These are phyloP conservation scores for Pristionchus entomophagus DNA, from an alignment of 2,888 invertebrate species.

Conservation along the genomic window DNA sequence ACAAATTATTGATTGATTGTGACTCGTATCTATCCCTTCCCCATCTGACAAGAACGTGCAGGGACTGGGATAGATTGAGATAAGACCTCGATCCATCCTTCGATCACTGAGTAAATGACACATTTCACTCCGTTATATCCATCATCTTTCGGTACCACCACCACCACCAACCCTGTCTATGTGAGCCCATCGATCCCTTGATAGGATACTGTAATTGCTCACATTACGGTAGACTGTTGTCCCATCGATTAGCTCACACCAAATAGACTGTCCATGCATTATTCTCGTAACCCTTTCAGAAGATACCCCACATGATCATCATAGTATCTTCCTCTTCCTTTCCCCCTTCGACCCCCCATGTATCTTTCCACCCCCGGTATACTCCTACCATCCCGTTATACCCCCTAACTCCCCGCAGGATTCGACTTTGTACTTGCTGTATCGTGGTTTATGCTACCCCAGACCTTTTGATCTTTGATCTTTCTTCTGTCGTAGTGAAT, in stretches of 20 bases:
- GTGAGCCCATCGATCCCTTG: background rate
- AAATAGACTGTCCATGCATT: background rate
- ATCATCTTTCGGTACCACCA: slow-evolving; percentile 4
- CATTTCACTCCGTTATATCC: slow-evolving; percentile 23
- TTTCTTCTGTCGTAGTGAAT: slow-evolving; percentile 9
- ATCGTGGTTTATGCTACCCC: slow-evolving; percentile 3
- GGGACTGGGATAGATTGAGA: slow-evolving; percentile 14
- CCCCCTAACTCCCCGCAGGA: background rate
- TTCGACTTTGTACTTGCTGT: background rate
- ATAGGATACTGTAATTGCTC: background rate
- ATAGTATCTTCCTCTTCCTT: background rate
- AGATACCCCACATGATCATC: background rate
- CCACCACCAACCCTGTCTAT: background rate
- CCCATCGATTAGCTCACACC: background rate
- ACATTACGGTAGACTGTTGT: background rate
- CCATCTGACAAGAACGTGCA: background rate
- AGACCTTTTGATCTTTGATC: slow-evolving; percentile 16
- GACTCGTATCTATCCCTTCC: background rate
- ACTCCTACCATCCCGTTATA: slow-evolving; percentile 30
- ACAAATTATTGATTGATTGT: background rate
- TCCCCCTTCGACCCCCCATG: slow-evolving; percentile 28
- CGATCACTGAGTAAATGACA: slow-evolving; percentile 35
- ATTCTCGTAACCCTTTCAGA: background rate
- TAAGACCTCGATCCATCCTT: slow-evolving; percentile 3
- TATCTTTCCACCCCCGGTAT: slow-evolving; percentile 41